Percentiles rank a stretch among this genome's conserved stretches.
These are phyloP conservation scores for Propithecus perrieri DNA, from an alignment of 2,797 vertebrate species.

Conservation along the genomic window DNA sequence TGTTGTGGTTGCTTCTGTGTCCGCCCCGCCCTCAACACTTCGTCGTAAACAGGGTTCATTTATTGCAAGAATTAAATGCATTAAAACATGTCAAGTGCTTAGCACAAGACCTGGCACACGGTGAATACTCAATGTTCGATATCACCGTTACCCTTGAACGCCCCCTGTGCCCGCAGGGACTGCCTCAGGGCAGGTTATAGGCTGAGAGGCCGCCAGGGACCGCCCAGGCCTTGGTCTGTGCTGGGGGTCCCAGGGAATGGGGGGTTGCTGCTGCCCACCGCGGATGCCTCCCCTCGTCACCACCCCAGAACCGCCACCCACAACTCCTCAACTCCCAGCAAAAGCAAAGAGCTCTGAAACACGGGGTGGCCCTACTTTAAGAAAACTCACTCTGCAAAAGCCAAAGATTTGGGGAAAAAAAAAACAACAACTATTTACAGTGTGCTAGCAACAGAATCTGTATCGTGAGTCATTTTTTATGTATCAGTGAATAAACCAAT, in stretches of 20 bases:
- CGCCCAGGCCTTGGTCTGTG: neutral
- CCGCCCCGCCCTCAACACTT: too few species aligned
- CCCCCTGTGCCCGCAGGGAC: neutral
- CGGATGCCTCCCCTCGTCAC: fast-evolving
- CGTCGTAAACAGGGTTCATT: neutral
- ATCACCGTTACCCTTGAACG: neutral
- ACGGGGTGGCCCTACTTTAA: neutral
- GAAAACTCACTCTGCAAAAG: conserved; percentile 13
- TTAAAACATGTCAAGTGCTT: neutral
- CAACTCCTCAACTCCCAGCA: neutral
- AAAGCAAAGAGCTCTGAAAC: neutral
- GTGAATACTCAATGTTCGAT: neutral
- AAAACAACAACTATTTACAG: neutral
- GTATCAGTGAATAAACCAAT: neutral
- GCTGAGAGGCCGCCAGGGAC: neutral
- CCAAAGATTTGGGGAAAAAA: neutral
- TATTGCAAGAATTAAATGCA: neutral
- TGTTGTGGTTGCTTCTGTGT: neutral
- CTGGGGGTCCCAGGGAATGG: too few species aligned
- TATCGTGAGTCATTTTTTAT: neutral
- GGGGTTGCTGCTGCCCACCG: fast-evolving
- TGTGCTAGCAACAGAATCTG: neutral
- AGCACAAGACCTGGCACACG: neutral
- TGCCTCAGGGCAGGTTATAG: fast-evolving
- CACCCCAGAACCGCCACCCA: too few species aligned